Conservation (phyloP, 2,113 vertebrate genomes). For the Platycercus adscitus region DNA sequence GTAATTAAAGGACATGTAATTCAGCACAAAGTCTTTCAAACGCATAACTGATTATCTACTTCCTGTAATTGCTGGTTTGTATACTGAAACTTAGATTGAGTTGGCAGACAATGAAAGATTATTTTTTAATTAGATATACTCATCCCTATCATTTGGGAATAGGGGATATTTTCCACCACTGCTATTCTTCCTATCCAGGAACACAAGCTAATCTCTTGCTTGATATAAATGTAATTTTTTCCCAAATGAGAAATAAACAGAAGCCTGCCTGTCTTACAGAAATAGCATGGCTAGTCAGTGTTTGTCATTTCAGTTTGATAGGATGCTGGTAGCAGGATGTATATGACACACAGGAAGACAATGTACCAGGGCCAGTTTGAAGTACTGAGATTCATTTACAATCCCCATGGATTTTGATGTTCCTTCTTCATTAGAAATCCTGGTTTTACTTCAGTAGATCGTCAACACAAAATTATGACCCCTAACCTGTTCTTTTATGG, state of each 20-base stretch:
- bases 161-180: conserved; percentile 41
- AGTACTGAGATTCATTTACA: neutral
- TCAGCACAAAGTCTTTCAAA: conserved; percentile 68
- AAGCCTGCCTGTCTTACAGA: neutral
- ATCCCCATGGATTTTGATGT: neutral
- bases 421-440: conserved; percentile 5
- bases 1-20: conserved; percentile 68
- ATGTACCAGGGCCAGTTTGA: neutral
- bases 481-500: neutral
- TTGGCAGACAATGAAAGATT: conserved; percentile 74
- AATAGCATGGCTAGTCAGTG: neutral
- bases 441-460: neutral
- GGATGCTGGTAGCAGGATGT: neutral
- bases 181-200: neutral
- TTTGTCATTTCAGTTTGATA: neutral
- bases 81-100: conserved; percentile 70
- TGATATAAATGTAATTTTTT: conserved; percentile 26
- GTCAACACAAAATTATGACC: neutral
- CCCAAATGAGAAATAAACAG: conserved; percentile 36
- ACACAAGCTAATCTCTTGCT: neutral
- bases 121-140: conserved; percentile 76
- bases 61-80: conserved; percentile 73
- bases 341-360: neutral
- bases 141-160: conserved; percentile 64
- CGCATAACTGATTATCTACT: conserved; percentile 72